Conservation (phyloP, 1,140 invertebrate genomes). For the Pemphigus obesinymphae region DNA sequence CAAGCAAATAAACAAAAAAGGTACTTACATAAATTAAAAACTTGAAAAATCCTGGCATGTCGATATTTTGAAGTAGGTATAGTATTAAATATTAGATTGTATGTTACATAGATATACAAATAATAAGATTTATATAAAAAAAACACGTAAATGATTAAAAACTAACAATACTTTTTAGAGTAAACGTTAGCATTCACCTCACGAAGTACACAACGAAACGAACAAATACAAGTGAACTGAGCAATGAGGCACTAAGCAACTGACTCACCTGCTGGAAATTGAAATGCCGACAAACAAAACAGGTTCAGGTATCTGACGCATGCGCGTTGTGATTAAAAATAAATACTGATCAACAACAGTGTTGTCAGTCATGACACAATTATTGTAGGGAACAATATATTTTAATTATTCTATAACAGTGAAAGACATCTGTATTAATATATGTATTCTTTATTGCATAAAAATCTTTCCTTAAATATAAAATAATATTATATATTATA, state of each 20-base stretch:
- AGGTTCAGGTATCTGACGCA: conserved; percentile 25
- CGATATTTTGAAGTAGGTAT: not conserved
- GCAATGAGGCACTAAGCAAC: too few species aligned
- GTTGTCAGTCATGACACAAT: not conserved
- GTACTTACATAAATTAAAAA: not conserved
- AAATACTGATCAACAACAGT: not conserved
- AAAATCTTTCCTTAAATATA: too few species aligned
- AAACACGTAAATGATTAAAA: not conserved
- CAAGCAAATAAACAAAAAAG: not conserved
- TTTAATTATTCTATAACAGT: too few species aligned
- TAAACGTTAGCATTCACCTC: not conserved
- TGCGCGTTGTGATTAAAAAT: conserved; percentile 21
- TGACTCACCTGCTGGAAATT: not conserved
- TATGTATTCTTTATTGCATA: too few species aligned
- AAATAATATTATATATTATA: too few species aligned
- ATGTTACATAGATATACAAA: not conserved
- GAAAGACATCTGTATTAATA: too few species aligned
- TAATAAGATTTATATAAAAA: not conserved
- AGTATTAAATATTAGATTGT: not conserved
- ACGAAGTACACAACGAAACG: not conserved
- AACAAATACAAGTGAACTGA: not conserved
- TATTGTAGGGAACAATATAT: not conserved
- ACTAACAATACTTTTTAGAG: not conserved
- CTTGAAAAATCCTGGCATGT: not conserved
- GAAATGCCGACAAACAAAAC: conserved; percentile 36